These are phyloP conservation scores for Sinohyriopsis cumingii DNA, from an alignment of 2,888 invertebrate genomes.

Conservation along the genomic window DNA sequence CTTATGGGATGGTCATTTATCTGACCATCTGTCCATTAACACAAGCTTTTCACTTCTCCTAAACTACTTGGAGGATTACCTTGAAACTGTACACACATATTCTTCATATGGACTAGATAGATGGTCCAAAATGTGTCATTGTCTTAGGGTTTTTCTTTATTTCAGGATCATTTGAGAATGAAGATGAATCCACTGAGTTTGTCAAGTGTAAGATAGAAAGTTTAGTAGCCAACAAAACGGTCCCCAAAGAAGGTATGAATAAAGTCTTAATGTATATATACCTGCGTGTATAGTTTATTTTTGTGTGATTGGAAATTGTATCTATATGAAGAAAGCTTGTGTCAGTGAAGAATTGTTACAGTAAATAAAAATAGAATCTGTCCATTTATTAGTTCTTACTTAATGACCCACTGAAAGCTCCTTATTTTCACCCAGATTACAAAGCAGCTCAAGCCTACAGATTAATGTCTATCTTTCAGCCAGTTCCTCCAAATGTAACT, in stretches of 20 bases:
- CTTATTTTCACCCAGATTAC: too few species aligned
- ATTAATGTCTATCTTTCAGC: too few species aligned
- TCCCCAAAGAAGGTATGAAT: conserved; percentile 39
- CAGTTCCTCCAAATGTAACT: too few species aligned
- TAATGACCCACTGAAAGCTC: not conserved
- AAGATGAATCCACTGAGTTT: conserved; percentile 95
- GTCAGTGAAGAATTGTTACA: too few species aligned
- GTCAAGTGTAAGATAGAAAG: conserved; percentile 97
- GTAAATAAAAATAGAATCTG: too few species aligned
- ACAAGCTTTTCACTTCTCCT: not conserved
- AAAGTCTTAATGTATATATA: conserved; percentile 15
- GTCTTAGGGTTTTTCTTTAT: conserved; percentile 11
- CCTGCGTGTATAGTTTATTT: not conserved
- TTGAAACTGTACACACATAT: too few species aligned
- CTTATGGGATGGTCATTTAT: too few species aligned
- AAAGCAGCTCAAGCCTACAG: too few species aligned
- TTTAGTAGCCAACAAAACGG: conserved; percentile 82
- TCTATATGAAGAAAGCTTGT: too few species aligned
- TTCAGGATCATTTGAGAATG: conserved; percentile 85
- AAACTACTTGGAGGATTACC: too few species aligned
- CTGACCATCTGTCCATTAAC: too few species aligned
- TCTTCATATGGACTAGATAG: too few species aligned
- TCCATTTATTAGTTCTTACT: not conserved
- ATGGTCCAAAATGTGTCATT: not conserved
- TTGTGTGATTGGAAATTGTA: not conserved